These are phyloP conservation scores for Sclerodermus sp. DNA, from an alignment of 2,888 invertebrate genomes.

Conservation along the genomic window DNA sequence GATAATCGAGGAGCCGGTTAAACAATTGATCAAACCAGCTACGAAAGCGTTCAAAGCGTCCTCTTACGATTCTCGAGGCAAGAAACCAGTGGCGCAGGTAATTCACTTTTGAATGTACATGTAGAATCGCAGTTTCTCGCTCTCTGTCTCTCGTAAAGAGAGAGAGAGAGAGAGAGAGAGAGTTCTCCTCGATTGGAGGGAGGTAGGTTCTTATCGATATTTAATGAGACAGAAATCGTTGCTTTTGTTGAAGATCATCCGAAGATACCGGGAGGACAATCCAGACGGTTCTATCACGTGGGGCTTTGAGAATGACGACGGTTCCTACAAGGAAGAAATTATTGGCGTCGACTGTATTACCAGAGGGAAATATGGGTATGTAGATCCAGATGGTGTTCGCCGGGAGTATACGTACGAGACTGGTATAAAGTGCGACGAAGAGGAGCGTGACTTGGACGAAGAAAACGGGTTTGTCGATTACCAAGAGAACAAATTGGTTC, in stretches of 20 bases:
- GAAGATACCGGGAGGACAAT: conserved; percentile 74
- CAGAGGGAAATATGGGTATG: conserved; percentile 80
- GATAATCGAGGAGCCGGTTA: conserved; percentile 15
- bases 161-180: no score
- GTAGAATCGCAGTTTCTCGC: no score
- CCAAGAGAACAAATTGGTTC: conserved; percentile 72
- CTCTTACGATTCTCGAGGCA: conserved; percentile 42
- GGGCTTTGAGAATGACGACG: conserved; percentile 88
- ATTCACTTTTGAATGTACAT: no score
- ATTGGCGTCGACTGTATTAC: conserved; percentile 78
- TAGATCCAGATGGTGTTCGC: conserved; percentile 80
- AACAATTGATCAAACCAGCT: conserved; percentile 21
- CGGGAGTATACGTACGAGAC: conserved; percentile 83
- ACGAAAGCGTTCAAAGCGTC: conserved; percentile 22
- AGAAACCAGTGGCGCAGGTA: conserved; percentile 71
- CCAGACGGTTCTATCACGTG: conserved; percentile 77
- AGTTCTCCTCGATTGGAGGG: no score
- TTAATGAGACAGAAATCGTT: no score
- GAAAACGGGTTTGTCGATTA: conserved; percentile 72
- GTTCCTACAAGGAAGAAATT: conserved; percentile 82
- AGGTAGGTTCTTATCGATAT: no score
- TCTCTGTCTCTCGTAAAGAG: no score
- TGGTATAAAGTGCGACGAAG: conserved; percentile 65
- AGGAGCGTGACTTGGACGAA: conserved; percentile 54
- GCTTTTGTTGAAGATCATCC: conserved; percentile 36